Percentiles rank a stretch among this genome's conserved stretches.
Conservation (phyloP, 2,797 vertebrate genomes). For the Rhynchotus rufescens region DNA sequence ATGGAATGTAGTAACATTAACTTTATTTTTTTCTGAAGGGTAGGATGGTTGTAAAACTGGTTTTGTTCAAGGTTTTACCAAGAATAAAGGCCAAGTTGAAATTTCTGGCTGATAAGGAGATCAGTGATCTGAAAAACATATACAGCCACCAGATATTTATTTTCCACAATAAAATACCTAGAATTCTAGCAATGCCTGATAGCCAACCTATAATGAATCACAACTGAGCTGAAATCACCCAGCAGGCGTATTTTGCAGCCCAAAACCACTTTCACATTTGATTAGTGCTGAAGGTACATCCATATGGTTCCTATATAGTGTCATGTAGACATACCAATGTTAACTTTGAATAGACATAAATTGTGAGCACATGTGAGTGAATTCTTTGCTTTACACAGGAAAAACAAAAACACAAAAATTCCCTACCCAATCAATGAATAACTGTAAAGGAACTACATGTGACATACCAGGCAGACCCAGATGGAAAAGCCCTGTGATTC, state of each 20-base stretch:
- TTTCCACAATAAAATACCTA: slow-evolving; percentile 22
- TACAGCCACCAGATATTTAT: slow-evolving; percentile 17
- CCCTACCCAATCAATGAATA: neutral
- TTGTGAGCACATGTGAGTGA: neutral
- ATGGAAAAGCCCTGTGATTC: slow-evolving; percentile 54
- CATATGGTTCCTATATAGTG: slow-evolving; percentile 34
- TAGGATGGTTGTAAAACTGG: slow-evolving; percentile 66
- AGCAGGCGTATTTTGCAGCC: slow-evolving; percentile 34
- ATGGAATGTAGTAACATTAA: slow-evolving; percentile 53
- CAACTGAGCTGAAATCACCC: slow-evolving; percentile 11
- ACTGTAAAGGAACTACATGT: neutral
- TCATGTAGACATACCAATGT: neutral
- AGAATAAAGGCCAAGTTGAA: slow-evolving; percentile 38
- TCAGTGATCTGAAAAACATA: neutral
- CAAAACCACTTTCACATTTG: neutral
- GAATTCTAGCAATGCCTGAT: neutral
- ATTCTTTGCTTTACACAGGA: neutral
- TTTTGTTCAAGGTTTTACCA: slow-evolving; percentile 68
- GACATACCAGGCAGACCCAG: neutral
- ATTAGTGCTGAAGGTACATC: neutral
- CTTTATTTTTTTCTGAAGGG: slow-evolving; percentile 40
- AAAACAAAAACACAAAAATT: neutral
- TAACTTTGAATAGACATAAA: neutral
- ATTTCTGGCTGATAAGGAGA: slow-evolving; percentile 48
- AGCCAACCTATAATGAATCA: slow-evolving; percentile 28